Evolutionary conservation across 2,113 vertebrate species (phyloP), one percentile per base, ranked within the genome.

Genomic region (Onychostoma macrolepis): DNA sequence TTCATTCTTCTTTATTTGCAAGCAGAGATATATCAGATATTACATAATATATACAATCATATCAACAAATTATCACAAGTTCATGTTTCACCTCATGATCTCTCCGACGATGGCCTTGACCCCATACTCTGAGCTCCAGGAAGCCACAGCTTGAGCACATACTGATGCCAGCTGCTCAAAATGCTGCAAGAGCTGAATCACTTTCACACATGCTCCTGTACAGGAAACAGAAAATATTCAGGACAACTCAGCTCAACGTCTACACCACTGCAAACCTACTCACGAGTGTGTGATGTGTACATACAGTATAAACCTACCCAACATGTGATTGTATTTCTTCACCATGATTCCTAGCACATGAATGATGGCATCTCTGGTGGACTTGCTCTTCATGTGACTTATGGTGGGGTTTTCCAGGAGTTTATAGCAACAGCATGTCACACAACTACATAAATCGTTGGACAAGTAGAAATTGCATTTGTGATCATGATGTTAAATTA

Each of bases 121-220:
- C 43, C 96, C 96, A 48, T 98, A 97, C 10, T 99, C 97, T 0
- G 94, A 95, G 87, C 94, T 95, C 98, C 98, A 99, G 2, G 96
- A 88, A 72, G 92, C 95, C 88, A 99, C 96, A 0, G 98, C 96
- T 38, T 96, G 96, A 0, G 96, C 97, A 89, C 98, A 96, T 21
- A 98, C 95, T 0, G 96, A 88, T 0, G 97, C 94, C 80, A 99
- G 93, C 63, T 99, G 98, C 87, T 99, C 98, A 15, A 98, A 99
- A 91, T 99, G 97, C 92, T 98, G 97, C 71, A 99, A 91, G 94
- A 99, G 92, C 94, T 98, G 97, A 1, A 96, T 96, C 87, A 99
- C 96, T 93, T 97, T 99, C 83, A 99, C 94, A 67, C 96, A 96
- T 4, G 96, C 97, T 92, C 94, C 98, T 99, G 92, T 0, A 41